phyloP scores from a whole-genome alignment of 2,888 invertebrate genomes.

The Zhuqinia jingwanae region DNA sequence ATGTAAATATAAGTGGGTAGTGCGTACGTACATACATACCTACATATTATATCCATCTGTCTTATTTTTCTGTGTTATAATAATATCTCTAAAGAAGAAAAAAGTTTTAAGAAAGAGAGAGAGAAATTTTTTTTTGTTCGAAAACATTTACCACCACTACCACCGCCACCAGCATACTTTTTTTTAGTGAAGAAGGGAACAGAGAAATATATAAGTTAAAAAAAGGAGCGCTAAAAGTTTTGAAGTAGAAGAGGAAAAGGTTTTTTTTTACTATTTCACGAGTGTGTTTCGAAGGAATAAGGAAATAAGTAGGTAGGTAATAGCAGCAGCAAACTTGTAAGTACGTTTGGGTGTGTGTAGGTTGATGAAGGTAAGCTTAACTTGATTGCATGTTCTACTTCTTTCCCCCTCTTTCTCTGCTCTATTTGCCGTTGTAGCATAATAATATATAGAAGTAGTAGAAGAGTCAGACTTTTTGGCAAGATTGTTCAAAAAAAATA shows the following conservation, averaged over 20 bases:
- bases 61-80: background rate
- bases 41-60: no score
- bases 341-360: background rate
- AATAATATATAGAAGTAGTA: background rate
- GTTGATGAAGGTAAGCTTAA: conserved; percentile 56
- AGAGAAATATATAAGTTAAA: no score
- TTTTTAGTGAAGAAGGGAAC: background rate
- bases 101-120: background rate
- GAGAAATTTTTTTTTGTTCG: conserved; percentile 3
- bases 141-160: background rate
- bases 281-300: background rate
- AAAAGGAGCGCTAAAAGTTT: background rate
- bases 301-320: background rate
- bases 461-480: conserved; percentile 27
- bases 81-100: background rate
- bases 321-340: background rate
- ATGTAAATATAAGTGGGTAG: background rate
- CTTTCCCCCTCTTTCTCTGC: background rate
- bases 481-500: conserved; percentile 52
- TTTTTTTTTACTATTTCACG: no score
- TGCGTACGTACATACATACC: background rate
- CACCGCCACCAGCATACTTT: no score
- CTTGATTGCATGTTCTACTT: conserved; percentile 40
- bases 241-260: background rate
- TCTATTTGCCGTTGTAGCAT: background rate